A percentile compares a stretch with the other conserved stretches of the same genome.
Evolutionary conservation across 1,140 invertebrate species (phyloP).

Genomic region (Epicauta chinensis): DNA sequence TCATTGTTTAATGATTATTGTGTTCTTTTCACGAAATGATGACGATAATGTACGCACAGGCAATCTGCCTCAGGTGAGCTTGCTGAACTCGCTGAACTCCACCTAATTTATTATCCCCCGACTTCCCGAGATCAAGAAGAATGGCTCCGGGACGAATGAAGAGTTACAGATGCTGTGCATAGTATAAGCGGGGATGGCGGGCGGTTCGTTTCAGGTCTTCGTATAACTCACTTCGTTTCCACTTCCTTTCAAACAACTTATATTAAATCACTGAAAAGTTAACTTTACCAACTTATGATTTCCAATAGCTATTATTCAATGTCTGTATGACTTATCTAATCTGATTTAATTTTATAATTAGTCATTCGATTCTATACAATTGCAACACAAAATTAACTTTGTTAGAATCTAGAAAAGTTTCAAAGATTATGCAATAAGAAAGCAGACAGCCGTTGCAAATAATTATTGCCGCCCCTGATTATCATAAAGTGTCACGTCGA

Average conservation of each 20-base stretch:
- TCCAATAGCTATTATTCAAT: not conserved
- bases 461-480: not conserved
- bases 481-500: conserved; percentile 6
- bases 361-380: too few species aligned
- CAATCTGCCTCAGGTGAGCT: conserved; percentile 19
- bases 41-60: not conserved
- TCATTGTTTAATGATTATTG: too few species aligned
- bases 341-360: too few species aligned
- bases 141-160: conserved; percentile 24
- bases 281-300: conserved; percentile 13
- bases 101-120: conserved; percentile 24
- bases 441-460: too few species aligned
- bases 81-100: conserved; percentile 17
- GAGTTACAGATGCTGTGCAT: conserved; percentile 26
- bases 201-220: conserved; percentile 6
- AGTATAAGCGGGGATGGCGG: not conserved
- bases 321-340: not conserved
- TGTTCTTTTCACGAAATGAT: too few species aligned
- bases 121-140: conserved; percentile 27
- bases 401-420: too few species aligned
- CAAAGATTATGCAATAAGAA: too few species aligned
- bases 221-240: conserved; percentile 21
- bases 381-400: too few species aligned
- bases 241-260: conserved; percentile 17
- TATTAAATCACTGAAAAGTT: conserved; percentile 23